Evolutionary conservation across 2,888 invertebrate genomes (phyloP), one percentile per base, ranked within the genome.

Genomic region (Xanthostigma xanthostigma): DNA sequence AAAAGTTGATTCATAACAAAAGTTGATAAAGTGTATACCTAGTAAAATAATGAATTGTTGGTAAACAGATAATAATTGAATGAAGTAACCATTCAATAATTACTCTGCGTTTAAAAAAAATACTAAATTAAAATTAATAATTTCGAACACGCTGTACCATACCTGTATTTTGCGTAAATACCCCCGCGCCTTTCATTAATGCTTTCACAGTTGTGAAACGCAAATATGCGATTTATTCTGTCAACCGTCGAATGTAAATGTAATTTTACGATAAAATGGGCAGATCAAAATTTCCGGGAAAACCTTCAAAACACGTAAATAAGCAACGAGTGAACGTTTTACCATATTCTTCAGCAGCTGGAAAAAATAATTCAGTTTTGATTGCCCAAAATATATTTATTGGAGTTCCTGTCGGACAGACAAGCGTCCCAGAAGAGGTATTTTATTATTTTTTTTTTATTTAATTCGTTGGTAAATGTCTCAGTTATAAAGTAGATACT

Each of bases 251-350:
- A 39, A 39, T 39, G 39, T 13, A 39, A 39, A 39, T 39, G 39
- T 39, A 14, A 39, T 39, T 14, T 39, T 39, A 13, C 11, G 11
- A 67, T 75, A 76, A 73, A 72, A 84, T 83, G 84, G 82, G 81
- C 72, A 79, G 81, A 73, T 81, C 81, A 70, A 82, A 82, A 76
- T 87, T 87, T 78, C 87, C 88, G 66, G 87, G 88, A 65, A 87
- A 86, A 76, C 87, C 87, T 68, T 80, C 84, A 60, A 88, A 86
- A 75, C 82, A 84, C 72, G 82, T 84, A 67, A 84, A 84, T 72
- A 81, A 84, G 74, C 86, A 84, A 69, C 80, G 87, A 70, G 78
- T 87, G 64, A 85, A 84, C 73, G 84, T 87, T 66, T 73, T 85
- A 68, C 79, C 79, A 61, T 73, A 74, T 61, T 68, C 75, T 64